Percentiles rank a stretch among this genome's conserved stretches.
These are phyloP conservation scores for Patella vulgata DNA, from an alignment of 1,140 invertebrate genomes.

Conservation along the genomic window DNA sequence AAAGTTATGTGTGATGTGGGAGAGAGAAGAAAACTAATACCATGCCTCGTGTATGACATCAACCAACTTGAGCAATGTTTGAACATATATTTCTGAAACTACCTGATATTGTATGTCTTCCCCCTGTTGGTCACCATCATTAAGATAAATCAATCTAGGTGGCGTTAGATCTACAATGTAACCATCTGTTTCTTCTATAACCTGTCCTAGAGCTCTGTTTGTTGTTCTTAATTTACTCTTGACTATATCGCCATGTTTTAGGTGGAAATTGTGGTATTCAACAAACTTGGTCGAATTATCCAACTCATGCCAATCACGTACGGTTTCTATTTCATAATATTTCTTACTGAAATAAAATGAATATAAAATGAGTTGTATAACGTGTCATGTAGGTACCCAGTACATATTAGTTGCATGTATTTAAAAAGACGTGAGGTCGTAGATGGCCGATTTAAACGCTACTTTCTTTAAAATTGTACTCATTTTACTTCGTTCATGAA, in stretches of 20 bases:
- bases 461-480: too few species aligned
- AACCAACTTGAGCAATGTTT: too few species aligned
- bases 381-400: too few species aligned
- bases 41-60: too few species aligned
- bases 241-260: slow-evolving; percentile 39
- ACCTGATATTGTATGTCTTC: slow-evolving; percentile 26
- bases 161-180: slow-evolving; percentile 46
- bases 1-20: too few species aligned
- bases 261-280: slow-evolving; percentile 38
- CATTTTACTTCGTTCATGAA: too few species aligned
- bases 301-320: slow-evolving; percentile 30
- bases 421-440: too few species aligned
- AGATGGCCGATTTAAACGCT: too few species aligned
- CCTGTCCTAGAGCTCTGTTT: slow-evolving; percentile 39
- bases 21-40: too few species aligned
- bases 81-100: too few species aligned
- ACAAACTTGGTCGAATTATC: slow-evolving; percentile 14
- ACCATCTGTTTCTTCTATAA: slow-evolving; percentile 26
- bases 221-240: slow-evolving; percentile 27
- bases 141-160: slow-evolving; percentile 28
- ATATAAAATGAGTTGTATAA: not conserved
- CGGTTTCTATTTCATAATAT: slow-evolving; percentile 11
- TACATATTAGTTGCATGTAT: too few species aligned
- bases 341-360: slow-evolving; percentile 15
- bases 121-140: slow-evolving; percentile 30